phyloP scores from a whole-genome alignment of 2,888 invertebrate species.

The Chloromyia formosa region DNA sequence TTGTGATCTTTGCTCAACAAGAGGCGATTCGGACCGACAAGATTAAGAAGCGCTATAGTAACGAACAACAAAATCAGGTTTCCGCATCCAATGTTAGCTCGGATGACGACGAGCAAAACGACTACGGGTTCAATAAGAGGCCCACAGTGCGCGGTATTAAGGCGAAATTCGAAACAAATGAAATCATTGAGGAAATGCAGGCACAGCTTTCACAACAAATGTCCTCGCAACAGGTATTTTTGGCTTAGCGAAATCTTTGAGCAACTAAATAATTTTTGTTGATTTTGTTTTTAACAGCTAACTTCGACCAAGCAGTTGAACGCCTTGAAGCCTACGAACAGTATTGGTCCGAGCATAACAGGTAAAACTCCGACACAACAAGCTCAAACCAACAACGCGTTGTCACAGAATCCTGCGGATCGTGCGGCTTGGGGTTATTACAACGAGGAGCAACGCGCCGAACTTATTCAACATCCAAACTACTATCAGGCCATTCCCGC shows the following conservation, averaged over 20 bases:
- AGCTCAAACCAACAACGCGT: constrained; percentile 53
- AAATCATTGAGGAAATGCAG: constrained; percentile 83
- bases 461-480: constrained; percentile 56
- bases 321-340: constrained; percentile 48
- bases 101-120: constrained; percentile 83
- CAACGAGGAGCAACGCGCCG: constrained; percentile 60
- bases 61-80: constrained; percentile 63
- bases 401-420: constrained; percentile 49
- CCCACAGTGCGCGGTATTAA: constrained; percentile 90
- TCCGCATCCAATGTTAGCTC: constrained; percentile 58
- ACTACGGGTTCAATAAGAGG: constrained; percentile 89
- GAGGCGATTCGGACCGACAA: constrained; percentile 84
- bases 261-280: no score
- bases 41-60: constrained; percentile 76
- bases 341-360: constrained; percentile 55
- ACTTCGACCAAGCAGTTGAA: constrained; percentile 27
- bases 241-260: no score
- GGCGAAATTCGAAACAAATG: constrained; percentile 82
- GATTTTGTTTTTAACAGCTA: constrained; percentile 17
- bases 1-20: constrained; percentile 85
- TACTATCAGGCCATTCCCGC: constrained; percentile 63
- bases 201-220: constrained; percentile 66
- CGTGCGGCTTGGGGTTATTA: constrained; percentile 61
- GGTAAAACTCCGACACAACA: constrained; percentile 55
- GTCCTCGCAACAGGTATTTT: constrained; percentile 49